Evolutionary conservation across 1,140 invertebrate genomes (phyloP), one percentile per base, ranked within the genome.

Genomic region (Ctenoplectra terminalis): DNA sequence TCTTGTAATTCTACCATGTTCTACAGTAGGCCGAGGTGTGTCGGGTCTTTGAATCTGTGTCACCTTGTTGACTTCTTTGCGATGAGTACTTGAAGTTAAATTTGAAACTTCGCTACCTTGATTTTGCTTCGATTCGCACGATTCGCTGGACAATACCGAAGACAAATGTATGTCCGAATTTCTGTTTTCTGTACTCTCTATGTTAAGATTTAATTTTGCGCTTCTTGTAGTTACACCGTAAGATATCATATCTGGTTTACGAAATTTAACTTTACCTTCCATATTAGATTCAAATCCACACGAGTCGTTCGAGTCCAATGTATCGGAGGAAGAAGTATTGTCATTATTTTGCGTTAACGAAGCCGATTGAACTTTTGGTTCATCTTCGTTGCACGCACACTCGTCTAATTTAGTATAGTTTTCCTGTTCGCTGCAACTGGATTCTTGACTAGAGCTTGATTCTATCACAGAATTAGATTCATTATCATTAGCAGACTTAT

Each of bases 1-100:
- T 29, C 86, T 86, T 5, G 86, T 87, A 11, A 87, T 63, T 17
- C 85, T 87, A n/a, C 54, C 66, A 11, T 73, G 72, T 29, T 87
- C 81, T 11, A n/a, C 9, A 11, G 7, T 26, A 26, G 85, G 74
- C 17, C 76, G 71, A 2, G 80, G 70, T 7, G 37, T 76, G 43
- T 87, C 86, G 0, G 23, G 46, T 46, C 37, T 86, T 15, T 72
- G 69, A 23, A 69, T 69, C 6, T 20, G 63, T 2, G n/a, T 43
- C 13, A 60, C 20, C 7, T 75, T 85, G 6, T 8, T 58, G 2
- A 15, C 17, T 56, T 86, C 84, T 15, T 63, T 79, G 0, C 69
- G 69, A 40, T 9, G 23, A 50, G 5, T 11, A 20, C 8, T 72
- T 29, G 56, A 56, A 70, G 58, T 26, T 66, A 48, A 26, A 72